These are phyloP conservation scores for Phocides pigmalion DNA, from an alignment of 1,140 invertebrate genomes.

Conservation along the genomic window DNA sequence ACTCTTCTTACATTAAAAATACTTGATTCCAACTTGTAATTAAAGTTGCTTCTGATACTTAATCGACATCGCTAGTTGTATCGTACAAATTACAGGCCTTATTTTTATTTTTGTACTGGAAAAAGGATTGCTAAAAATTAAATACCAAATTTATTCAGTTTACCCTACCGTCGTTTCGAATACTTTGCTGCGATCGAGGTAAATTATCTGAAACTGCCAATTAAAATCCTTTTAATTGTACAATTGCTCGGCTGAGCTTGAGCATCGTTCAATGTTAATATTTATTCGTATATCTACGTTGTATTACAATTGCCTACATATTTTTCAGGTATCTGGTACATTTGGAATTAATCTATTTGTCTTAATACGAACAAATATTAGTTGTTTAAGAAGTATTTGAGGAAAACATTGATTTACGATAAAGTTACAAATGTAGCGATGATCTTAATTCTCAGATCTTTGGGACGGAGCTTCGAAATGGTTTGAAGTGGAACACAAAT, in stretches of 20 bases:
- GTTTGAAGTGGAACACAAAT: no score
- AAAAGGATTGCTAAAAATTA: conserved; percentile 5
- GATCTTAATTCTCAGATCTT: no score
- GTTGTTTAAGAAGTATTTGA: no score
- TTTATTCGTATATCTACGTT: no score
- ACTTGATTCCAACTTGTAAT: background rate
- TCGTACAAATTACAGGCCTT: conserved; percentile 2
- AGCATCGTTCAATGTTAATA: background rate
- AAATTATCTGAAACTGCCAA: conserved; percentile 15
- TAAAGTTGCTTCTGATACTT: background rate
- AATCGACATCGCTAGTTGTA: conserved; percentile 1
- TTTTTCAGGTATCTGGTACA: no score
- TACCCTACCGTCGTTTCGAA: background rate
- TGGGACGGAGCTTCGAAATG: no score
- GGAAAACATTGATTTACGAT: no score
- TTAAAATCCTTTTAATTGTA: conserved; percentile 11
- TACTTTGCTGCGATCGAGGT: background rate
- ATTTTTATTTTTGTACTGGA: conserved; percentile 1
- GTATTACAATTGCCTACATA: no score
- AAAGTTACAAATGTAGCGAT: no score
- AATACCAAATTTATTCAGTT: background rate
- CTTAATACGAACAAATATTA: no score
- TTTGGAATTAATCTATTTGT: no score
- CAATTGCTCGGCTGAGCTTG: background rate
- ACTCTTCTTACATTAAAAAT: no score